Base-by-base conservation (phyloP, 2,113 vertebrate species). In the Azemiops feae region DNA sequence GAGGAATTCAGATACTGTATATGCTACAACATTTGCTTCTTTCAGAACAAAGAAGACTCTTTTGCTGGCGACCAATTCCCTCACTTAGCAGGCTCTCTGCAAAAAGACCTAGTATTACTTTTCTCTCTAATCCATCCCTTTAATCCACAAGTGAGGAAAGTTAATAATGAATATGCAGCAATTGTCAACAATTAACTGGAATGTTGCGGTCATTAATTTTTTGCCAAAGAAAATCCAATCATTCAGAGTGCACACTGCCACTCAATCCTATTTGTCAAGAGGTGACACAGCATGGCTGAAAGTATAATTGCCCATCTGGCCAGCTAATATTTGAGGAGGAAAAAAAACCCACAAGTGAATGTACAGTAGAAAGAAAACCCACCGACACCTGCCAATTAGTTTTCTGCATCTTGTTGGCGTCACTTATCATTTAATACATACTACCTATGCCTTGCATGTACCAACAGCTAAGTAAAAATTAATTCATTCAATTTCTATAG, bases 141-240 rank as follows among this genome's bases (percentile, higher is more conserved):
- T 96, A 97, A 97, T 97, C 94, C 93, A 93, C 89, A 55, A 95
- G 69, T 25, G 96, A 96, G 95, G 97, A 96, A 96, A 97, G 95
- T 98, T 97, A 98, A 98, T 98, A 98, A 98, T 98, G 98, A 97
- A 98, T 98, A 96, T 96, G 96, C 95, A 97, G 97, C 96, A 98
- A 98, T 98, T 97, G 97, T 96, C 98, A 96, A 97, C 97, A 98
- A 98, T 98, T 98, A 98, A 97, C 96, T 94, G 92, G 58, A 97
- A 95, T 94, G 97, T 97, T 96, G 97, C 96, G 95, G 96, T 96
- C 97, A 98, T 98, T 98, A 93, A 98, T 98, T 98, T 98, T 97
- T 96, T 95, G 93, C 86, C 89, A 89, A 93, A 81, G 57, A 92
- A 16, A 91, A 87, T n/a, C 45, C 30, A 58, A 60, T 74, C 16